A percentile compares a stretch with the other conserved stretches of the same genome.
These are phyloP conservation scores for Pyrgilauda ruficollis DNA, from an alignment of 2,113 vertebrate species.

Conservation along the genomic window DNA sequence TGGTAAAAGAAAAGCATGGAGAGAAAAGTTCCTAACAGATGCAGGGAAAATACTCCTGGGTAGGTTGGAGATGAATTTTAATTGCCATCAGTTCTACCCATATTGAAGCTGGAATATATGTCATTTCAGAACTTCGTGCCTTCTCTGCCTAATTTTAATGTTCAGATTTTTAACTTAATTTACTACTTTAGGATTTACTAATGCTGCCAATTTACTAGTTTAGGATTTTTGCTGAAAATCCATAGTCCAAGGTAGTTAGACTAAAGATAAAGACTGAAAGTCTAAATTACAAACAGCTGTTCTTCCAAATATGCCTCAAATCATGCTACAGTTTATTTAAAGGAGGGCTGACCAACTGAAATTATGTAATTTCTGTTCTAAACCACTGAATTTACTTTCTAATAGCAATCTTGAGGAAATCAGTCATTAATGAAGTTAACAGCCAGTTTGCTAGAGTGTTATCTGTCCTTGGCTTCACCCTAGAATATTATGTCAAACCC, in stretches of 20 bases:
- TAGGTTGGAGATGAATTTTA: conserved; percentile 52
- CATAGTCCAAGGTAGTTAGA: neutral
- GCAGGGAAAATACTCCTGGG: neutral
- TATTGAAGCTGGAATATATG: neutral
- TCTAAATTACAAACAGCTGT: neutral
- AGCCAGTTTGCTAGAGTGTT: conserved; percentile 21
- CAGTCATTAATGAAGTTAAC: conserved; percentile 33
- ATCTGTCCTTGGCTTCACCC: conserved; percentile 9
- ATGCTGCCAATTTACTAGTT: neutral
- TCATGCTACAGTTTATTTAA: neutral
- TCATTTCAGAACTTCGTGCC: neutral
- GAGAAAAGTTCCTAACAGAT: conserved; percentile 26
- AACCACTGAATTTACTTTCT: conserved; percentile 3
- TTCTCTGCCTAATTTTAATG: neutral
- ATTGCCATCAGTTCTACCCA: conserved; percentile 37
- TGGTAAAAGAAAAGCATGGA: conserved; percentile 32
- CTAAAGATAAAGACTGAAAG: neutral
- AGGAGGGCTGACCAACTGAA: neutral
- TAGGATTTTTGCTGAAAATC: neutral
- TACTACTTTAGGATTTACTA: neutral
- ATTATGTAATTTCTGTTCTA: neutral
- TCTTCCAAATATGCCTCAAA: neutral
- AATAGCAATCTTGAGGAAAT: conserved; percentile 15
- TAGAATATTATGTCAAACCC: conserved; percentile 18
- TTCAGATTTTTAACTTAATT: neutral